Percentiles rank a stretch among this genome's conserved stretches.
These are phyloP conservation scores for Choloepus didactylus DNA, from an alignment of 2,797 vertebrate species.

Conservation along the genomic window DNA sequence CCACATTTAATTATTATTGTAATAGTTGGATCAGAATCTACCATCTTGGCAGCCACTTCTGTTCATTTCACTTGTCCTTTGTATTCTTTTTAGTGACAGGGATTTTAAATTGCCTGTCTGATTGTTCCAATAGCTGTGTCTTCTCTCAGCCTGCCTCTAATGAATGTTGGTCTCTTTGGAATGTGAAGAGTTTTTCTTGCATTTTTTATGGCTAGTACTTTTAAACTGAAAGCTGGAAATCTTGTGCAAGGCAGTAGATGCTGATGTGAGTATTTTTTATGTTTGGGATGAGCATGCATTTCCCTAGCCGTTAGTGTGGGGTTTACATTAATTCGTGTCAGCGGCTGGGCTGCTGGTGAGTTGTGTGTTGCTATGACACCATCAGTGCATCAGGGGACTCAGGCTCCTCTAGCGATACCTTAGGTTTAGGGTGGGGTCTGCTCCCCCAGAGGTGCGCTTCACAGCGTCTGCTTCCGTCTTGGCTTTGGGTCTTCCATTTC, in stretches of 20 bases:
- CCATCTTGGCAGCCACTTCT: background rate
- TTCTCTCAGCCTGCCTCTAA: background rate
- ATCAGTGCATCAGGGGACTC: background rate
- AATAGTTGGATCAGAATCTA: background rate
- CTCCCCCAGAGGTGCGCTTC: background rate
- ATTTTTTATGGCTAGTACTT: background rate
- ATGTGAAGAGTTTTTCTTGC: background rate
- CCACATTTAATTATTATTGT: background rate
- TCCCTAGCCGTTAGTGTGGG: background rate
- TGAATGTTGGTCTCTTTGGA: background rate
- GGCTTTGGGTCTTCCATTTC: background rate
- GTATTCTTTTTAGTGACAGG: background rate
- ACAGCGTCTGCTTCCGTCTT: background rate
- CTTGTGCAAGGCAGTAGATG: background rate
- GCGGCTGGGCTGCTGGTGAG: background rate
- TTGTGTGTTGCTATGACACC: background rate
- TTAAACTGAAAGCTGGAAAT: background rate
- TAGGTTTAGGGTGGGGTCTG: background rate
- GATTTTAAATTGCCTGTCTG: conserved; percentile 16
- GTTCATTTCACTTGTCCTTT: background rate
- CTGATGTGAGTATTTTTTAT: background rate
- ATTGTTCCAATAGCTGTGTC: background rate
- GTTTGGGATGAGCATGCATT: background rate
- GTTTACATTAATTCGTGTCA: background rate
- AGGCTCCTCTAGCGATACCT: background rate